Percentiles rank a stretch among this genome's conserved stretches.
These are phyloP conservation scores for Polypterus bichir DNA, from an alignment of 2,113 vertebrate genomes.

Conservation along the genomic window DNA sequence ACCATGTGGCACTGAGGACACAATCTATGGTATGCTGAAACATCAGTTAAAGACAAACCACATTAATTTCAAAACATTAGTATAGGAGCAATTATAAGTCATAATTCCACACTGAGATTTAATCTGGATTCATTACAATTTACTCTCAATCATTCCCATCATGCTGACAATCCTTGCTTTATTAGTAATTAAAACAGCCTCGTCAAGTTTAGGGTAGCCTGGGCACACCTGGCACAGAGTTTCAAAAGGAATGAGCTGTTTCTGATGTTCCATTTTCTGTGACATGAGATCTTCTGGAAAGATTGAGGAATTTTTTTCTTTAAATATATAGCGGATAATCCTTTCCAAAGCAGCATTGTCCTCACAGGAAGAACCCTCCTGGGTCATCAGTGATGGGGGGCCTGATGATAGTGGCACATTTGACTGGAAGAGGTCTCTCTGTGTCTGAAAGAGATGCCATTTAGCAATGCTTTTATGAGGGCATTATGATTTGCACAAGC, in stretches of 20 bases:
- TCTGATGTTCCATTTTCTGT: background rate
- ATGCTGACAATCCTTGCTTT: too few relatives aligned
- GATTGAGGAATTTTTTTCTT: conserved; percentile 9
- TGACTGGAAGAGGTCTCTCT: too few relatives aligned
- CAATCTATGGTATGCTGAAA: too few relatives aligned
- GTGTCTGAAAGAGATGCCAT: too few relatives aligned
- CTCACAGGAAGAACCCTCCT: background rate
- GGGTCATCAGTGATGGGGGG: too few relatives aligned
- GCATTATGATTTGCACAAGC: too few relatives aligned
- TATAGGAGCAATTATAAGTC: too few relatives aligned
- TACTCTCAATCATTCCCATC: conserved; percentile 6
- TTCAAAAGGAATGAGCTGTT: conserved; percentile 4
- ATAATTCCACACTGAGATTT: too few relatives aligned
- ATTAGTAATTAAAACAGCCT: conserved; percentile 6
- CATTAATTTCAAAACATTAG: conserved; percentile 12
- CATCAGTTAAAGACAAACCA: background rate
- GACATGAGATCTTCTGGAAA: conserved; percentile 3
- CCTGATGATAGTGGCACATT: too few relatives aligned
- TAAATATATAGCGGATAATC: conserved; percentile 7
- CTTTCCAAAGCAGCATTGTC: background rate
- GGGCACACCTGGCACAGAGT: conserved; percentile 4
- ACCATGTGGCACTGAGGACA: too few relatives aligned
- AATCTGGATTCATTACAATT: too few relatives aligned
- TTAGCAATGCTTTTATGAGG: too few relatives aligned
- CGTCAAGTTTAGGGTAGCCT: background rate